Evolutionary conservation across 2,113 vertebrate genomes (phyloP).

Genomic region (Solea solea): DNA sequence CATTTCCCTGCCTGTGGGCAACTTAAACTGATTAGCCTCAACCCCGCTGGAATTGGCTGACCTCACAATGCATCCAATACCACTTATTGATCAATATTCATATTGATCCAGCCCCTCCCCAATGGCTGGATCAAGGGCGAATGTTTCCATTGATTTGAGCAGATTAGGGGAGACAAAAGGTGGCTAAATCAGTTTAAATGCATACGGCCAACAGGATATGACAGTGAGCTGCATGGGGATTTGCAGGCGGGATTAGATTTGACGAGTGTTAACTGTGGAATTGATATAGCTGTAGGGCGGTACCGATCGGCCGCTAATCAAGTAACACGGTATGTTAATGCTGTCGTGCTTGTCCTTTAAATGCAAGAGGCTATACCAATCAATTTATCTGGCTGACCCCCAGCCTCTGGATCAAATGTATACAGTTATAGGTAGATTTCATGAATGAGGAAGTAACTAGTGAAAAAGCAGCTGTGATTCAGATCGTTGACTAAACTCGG

Average conservation of each 20-base stretch:
- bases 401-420: conserved; percentile 34
- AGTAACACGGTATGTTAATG: conserved; percentile 66
- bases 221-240: conserved; percentile 62
- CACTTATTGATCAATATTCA: conserved; percentile 82
- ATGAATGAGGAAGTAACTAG: conserved; percentile 3
- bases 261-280: conserved; percentile 74
- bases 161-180: conserved; percentile 81
- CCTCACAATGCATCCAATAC: conserved; percentile 75
- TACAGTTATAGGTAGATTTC: conserved; percentile 1
- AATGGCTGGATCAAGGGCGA: conserved; percentile 68
- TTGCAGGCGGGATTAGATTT: conserved; percentile 69
- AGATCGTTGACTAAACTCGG: neutral
- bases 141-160: conserved; percentile 75
- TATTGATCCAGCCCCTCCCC: conserved; percentile 69
- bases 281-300: conserved; percentile 66
- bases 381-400: conserved; percentile 44
- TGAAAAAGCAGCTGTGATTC: neutral
- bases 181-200: conserved; percentile 80
- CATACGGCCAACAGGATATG: conserved; percentile 71
- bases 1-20: conserved; percentile 67
- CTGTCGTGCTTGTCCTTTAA: conserved; percentile 59
- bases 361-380: conserved; percentile 54
- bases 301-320: conserved; percentile 65
- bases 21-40: conserved; percentile 82
- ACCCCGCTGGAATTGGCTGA: conserved; percentile 66